Percentiles rank a stretch among this genome's conserved stretches.
Evolutionary conservation across 2,113 vertebrate species (phyloP).

Genomic region (Myiopsitta monachus): DNA sequence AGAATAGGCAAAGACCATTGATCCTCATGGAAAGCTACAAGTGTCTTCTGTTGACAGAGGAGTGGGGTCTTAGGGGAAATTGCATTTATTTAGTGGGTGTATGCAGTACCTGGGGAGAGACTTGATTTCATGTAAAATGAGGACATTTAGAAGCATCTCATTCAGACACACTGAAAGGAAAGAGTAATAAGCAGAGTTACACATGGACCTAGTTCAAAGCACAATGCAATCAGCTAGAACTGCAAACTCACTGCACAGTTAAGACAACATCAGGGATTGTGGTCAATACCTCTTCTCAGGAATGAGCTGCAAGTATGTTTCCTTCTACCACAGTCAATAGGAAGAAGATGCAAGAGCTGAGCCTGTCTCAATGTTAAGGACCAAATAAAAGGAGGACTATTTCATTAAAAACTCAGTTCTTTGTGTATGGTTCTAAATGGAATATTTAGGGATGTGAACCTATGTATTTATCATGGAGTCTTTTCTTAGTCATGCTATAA

Average conservation of each 20-base stretch:
- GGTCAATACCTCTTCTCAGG: neutral
- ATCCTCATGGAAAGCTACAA: neutral
- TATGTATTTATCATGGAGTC: neutral
- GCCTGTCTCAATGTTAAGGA: neutral
- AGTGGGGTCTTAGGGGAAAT: neutral
- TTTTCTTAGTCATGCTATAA: neutral
- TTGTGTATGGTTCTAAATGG: neutral
- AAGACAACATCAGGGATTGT: neutral
- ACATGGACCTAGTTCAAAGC: neutral
- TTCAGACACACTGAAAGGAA: neutral
- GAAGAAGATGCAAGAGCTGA: neutral
- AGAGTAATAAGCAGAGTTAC: neutral
- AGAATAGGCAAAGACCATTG: neutral
- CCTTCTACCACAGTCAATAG: neutral
- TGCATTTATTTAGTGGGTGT: neutral
- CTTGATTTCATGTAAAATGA: neutral
- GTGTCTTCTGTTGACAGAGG: neutral
- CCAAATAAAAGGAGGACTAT: neutral
- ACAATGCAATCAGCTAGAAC: neutral
- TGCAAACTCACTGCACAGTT: neutral
- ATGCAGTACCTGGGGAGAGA: neutral
- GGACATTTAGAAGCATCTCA: neutral
- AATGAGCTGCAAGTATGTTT: neutral
- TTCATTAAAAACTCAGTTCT: neutral
- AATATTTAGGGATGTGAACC: neutral